Conservation (phyloP, 2,888 invertebrate genomes). For the Mythimna ferrago region DNA sequence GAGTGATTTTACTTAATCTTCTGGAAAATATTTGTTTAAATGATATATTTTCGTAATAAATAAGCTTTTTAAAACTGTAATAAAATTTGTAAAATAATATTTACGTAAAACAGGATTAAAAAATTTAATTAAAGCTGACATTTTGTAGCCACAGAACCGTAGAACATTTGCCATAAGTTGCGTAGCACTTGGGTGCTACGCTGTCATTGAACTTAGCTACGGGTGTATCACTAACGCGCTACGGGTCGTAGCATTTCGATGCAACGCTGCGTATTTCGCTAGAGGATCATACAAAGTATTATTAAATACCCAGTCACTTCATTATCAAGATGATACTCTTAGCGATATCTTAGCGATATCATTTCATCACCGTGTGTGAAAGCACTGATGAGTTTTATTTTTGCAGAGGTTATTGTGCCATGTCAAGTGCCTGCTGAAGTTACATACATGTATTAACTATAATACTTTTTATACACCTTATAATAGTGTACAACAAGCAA, state of each 20-base stretch:
- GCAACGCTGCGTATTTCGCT: neutral
- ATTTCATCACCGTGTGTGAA: neutral
- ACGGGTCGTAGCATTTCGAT: neutral
- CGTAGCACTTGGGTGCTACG: neutral
- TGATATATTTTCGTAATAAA: neutral
- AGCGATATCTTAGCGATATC: neutral
- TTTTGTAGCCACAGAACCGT: neutral
- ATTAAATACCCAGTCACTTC: neutral
- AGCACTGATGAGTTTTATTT: neutral
- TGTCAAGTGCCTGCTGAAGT: no score
- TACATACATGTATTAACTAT: no score
- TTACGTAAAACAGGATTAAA: slow-evolving; percentile 9
- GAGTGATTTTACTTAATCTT: slow-evolving; percentile 23
- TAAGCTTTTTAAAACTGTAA: slow-evolving; percentile 12
- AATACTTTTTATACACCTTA: no score
- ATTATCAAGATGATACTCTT: neutral
- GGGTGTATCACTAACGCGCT: neutral
- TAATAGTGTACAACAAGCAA: no score
- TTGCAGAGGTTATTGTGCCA: neutral
- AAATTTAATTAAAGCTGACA: neutral
- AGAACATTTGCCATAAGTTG: neutral
- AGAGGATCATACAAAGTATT: neutral
- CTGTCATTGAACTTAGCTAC: neutral
- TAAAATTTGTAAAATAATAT: slow-evolving; percentile 3
- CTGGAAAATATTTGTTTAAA: slow-evolving; percentile 3